Evolutionary conservation across 2,888 invertebrate species (phyloP), one percentile per base, ranked within the genome.

Genomic region (Xestia sexstrigata): DNA sequence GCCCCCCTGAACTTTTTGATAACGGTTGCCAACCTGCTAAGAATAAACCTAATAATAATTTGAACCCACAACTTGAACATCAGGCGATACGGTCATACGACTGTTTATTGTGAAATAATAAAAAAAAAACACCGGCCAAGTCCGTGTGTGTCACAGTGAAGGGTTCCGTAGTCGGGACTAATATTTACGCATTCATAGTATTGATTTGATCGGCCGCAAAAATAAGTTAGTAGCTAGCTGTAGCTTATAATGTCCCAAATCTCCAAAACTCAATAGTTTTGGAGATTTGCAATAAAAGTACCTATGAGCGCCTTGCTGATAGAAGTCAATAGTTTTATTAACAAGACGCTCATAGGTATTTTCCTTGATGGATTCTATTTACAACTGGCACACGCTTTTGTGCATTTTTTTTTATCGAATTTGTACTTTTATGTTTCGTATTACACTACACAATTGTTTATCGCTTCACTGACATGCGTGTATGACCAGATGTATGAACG

Each of bases 1-100:
- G 8, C 20, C 47, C 11, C 7, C 35, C 30, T 47, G 47, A 45
- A 45, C 5, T 66, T 9, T 66, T 13, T 35, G 35, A 68, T 68
- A 35, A 35, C 23, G 23, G 67, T 68, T 58, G 20, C 26, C 7
- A 26, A 26, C 7, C 6, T n/a, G 30, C 23, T 30, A 13, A 55
- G 58, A 26, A 60, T 30, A 60, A 60, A 60, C 15, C 49, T 49
- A 49, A 49, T 68, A 23, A 49, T 68, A 47, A 49, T 68, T 8
- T 52, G n/a, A 26, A 2, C 20, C 8, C 23, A 23, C 15, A 26
- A 23, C 35, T 69, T 35, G 17, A 30, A 52, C 30, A 55, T 55
- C 73, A 45, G 42, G 42, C 42, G 73, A 73, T 30, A 8, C 49
- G 23, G 42, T 68, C 73, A 3, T 39, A 26, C 39, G 66, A 35